Base-by-base conservation (phyloP, 2,113 vertebrate genomes). In the Falcunculus frontatus region DNA sequence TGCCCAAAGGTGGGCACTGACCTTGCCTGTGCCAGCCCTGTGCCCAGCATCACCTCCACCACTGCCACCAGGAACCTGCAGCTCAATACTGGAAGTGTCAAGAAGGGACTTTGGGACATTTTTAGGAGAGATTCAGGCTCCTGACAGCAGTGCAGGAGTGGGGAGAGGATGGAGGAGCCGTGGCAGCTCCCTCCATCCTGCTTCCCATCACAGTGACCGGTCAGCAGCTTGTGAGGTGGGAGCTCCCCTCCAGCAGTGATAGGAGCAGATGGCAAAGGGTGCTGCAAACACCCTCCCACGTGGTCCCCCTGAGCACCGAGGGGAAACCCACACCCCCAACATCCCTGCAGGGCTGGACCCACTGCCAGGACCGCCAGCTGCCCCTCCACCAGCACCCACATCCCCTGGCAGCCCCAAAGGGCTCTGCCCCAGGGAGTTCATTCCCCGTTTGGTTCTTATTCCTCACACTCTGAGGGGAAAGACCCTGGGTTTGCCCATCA, bases 151-250 rank as follows among this genome's bases (percentile, higher is more conserved):
- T 4, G 9, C 0, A 1, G 81, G 90, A 70, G 78, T 29, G 70
- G 41, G 70, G 84, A 93, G 68, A 69, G 65, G 69, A 55, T 0
- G 0, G 80, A 77, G 73, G 83, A 70, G 91, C 69, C 0, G 0
- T 2, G 0, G 55, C 1, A 3, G 62, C 65, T 55, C 56, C 80
- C 26, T 73, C 67, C 46, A 37, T 59, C 84, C 86, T 52, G 14
- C 44, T 67, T 60, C 76, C 95, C 84, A 10, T 96, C 96, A 97
- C 96, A 97, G 97, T 97, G 96, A 95, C 55, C 8, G 95, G 96
- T 97, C 95, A 39, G 90, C 87, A 94, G 89, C 76, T 79, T 20
- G 50, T 19, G 69, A 91, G 72, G 63, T 37, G 79, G 42, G 87
- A 90, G 55, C 47, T 90, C 63, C 63, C 55, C 79, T 35, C 55